Evolutionary conservation across 2,888 invertebrate species (phyloP).

Genomic region (Fragum fragum): DNA sequence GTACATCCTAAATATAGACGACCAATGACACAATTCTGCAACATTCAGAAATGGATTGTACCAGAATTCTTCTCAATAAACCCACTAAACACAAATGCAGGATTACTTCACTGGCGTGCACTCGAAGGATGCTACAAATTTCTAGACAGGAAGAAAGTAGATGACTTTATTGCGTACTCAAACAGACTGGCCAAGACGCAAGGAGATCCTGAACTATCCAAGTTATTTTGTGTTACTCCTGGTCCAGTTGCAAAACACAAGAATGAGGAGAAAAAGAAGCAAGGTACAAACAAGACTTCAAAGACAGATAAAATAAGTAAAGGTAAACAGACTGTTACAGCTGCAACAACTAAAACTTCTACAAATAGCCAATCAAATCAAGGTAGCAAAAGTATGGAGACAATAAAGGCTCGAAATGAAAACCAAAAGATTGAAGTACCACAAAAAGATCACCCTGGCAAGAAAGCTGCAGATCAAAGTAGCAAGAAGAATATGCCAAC

Average conservation of each 20-base stretch:
- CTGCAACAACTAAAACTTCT: neutral
- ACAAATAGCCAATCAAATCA: neutral
- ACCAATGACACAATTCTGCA: neutral
- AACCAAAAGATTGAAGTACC: neutral
- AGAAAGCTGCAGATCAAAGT: neutral
- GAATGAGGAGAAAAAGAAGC: neutral
- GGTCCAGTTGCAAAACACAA: neutral
- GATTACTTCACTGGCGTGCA: neutral
- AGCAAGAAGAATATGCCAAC: too few relatives aligned
- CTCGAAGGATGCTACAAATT: neutral
- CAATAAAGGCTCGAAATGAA: neutral
- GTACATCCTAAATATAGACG: too few relatives aligned
- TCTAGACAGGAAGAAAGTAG: neutral
- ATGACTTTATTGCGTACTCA: neutral
- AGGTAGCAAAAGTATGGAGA: neutral
- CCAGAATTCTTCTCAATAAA: neutral
- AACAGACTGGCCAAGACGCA: neutral
- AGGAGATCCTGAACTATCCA: too few relatives aligned
- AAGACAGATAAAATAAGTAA: neutral
- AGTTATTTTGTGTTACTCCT: too few relatives aligned
- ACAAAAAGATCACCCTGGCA: neutral
- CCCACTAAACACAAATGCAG: neutral
- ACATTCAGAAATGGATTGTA: neutral
- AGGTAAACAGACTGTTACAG: neutral
- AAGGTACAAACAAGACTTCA: neutral